Evolutionary conservation across 2,797 vertebrate species (phyloP), one percentile per base, ranked within the genome.

Genomic region (Sebastes ruberrimus): DNA sequence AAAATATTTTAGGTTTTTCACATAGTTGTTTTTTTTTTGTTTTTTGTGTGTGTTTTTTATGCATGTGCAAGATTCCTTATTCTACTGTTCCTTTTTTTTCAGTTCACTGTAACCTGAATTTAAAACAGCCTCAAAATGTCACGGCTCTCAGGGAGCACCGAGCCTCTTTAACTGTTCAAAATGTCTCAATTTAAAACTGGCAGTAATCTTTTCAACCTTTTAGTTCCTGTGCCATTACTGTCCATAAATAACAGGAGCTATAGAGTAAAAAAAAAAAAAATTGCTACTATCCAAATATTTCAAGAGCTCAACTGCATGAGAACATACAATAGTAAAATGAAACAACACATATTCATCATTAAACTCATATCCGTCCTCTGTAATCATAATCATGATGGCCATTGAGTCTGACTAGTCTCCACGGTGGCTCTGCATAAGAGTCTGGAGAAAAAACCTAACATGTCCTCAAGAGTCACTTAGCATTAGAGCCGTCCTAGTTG

Each of bases 231-330:
- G 71, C 28, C 77, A 61, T 84, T 75, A 74, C 11, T 23, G 57
- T 66, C 73, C 76, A 71, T 22, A 71, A 77, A 73, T 46, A 82
- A 73, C 7, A 52, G 56, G 42, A 70, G 69, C 56, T 14, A 14
- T 38, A 30, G 46, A 69, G 63, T 70, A 59, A 35, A 79, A 83
- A 52, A 69, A 78, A 42, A 76, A 69, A 78, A 82, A 80, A 35
- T 78, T 86, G 85, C 81, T 78, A 76, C 78, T 61, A 38, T 80
- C 84, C 85, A 88, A 89, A 83, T 74, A 84, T 81, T 77, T 38
- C 56, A 63, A 60, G 77, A 61, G 63, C 76, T 90, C 79, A 78
- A 78, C 78, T 82, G 83, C 70, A 76, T 85, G 71, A 76, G 33
- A 74, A 88, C 68, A 62, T 76, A 85, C 71, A 42, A 75, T 73